phyloP scores from a whole-genome alignment of 2,113 vertebrate species.

The Montifringilla adamsi region DNA sequence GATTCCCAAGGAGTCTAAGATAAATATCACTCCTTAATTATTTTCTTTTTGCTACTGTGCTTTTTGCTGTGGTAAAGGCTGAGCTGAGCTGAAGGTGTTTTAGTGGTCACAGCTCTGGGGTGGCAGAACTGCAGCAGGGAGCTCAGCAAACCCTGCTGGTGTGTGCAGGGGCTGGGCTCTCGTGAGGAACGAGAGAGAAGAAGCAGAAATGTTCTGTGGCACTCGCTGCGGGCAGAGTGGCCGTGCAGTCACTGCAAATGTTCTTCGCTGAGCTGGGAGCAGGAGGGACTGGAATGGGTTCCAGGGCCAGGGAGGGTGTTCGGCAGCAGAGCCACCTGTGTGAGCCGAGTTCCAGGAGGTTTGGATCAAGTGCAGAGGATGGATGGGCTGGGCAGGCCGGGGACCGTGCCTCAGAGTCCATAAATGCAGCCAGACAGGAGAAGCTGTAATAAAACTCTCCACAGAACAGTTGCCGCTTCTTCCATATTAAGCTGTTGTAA shows the following conservation, averaged over 20 bases:
- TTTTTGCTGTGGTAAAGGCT: neutral
- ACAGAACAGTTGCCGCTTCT: neutral
- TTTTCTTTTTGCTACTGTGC: neutral
- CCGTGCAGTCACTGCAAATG: neutral
- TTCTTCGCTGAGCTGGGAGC: neutral
- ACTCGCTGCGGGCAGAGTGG: neutral
- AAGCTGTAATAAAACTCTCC: neutral
- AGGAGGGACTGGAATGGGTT: neutral
- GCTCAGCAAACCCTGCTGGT: neutral
- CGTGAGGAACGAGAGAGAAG: accelerated
- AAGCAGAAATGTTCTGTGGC: neutral
- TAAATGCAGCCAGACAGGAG: neutral
- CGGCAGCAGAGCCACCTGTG: neutral
- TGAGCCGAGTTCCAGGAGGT: accelerated
- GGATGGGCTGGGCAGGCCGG: neutral
- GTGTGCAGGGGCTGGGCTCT: neutral
- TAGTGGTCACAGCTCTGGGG: neutral
- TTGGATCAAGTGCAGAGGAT: neutral
- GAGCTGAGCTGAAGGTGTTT: neutral
- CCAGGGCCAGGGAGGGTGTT: neutral
- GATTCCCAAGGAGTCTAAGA: neutral
- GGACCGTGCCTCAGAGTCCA: neutral
- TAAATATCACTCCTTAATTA: neutral
- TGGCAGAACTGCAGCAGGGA: neutral
- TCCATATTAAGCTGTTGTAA: neutral